Base-by-base conservation (phyloP, 2,888 invertebrate genomes). In the Apodemia mormo region DNA sequence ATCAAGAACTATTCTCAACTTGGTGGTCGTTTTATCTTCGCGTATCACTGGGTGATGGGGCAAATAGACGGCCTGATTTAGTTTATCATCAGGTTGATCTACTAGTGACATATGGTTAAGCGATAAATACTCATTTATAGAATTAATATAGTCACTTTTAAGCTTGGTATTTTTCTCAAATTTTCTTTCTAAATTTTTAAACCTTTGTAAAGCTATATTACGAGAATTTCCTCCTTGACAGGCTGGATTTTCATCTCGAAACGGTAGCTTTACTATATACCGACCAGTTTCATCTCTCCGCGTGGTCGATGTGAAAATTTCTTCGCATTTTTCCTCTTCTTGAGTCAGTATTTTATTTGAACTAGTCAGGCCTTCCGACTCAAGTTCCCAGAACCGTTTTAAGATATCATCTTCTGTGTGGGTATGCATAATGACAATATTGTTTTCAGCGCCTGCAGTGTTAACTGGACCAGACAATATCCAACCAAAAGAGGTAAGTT, bases 401-500 rank as follows among this genome's bases (percentile, higher is more conserved):
- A 75, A 30, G 43, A 71, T 73, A 66, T 70, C 65, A 10, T 72
- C 71, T 12, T 58, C 58, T 8, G 40, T 22, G 5, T 67, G 65
- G 8, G 43, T 29, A 29, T 70, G 72, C 66, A 72, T 45, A n/a
- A n/a, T 67, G 0, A 67, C 43, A 56, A 67, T 45, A 14, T 61
- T 56, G 4, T 40, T 52, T 40, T 29, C 30, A 45, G n/a, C 33
- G 12, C 2, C 2, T n/a, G 14, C 30, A 49, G 49, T 8, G 40
- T n/a, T 12, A 33, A 70, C 49, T 68, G 43, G 49, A 4, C 77
- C 80, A 0, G 77, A 79, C 7, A 80, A 8, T 22, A 79, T 74
- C 79, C 79, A 80, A 0, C 77, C 78, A 1, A 79, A 68, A 4
- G 6, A 66, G 0, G 79, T 78, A 22, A 72, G 61, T 69, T 80